These are phyloP conservation scores for Rhinolophus ferrumequinum DNA, from an alignment of 2,113 vertebrate species.

Conservation along the genomic window DNA sequence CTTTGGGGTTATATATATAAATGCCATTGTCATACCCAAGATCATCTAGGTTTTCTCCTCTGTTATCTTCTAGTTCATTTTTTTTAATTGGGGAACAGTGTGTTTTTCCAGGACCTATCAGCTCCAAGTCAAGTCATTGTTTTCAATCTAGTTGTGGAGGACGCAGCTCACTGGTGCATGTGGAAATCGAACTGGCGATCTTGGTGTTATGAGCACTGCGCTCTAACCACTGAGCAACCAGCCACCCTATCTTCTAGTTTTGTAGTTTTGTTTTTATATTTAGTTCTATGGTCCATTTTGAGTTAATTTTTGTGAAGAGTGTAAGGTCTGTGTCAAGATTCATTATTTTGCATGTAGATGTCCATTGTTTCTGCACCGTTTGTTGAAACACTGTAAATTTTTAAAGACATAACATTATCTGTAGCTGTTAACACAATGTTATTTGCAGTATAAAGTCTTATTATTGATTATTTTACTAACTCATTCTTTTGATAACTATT, in stretches of 20 bases:
- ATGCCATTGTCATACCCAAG: not conserved
- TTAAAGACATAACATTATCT: not conserved
- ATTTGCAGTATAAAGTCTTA: not conserved
- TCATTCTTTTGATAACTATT: not conserved
- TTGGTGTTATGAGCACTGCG: too few relatives aligned
- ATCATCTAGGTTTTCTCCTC: not conserved
- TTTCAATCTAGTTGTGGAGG: too few relatives aligned
- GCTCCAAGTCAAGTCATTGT: too few relatives aligned
- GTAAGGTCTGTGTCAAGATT: not conserved
- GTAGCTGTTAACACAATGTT: not conserved
- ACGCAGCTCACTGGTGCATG: too few relatives aligned
- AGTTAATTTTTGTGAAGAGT: not conserved
- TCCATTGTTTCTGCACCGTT: not conserved
- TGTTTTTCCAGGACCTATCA: too few relatives aligned
- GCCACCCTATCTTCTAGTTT: not conserved
- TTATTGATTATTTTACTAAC: not conserved
- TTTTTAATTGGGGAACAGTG: too few relatives aligned
- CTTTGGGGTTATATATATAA: not conserved
- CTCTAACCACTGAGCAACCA: too few relatives aligned
- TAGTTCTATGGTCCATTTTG: not conserved
- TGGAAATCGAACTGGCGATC: too few relatives aligned
- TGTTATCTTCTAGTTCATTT: not conserved
- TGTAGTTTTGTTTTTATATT: not conserved
- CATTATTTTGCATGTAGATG: not conserved
- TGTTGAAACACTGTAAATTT: not conserved